Base-by-base conservation (phyloP, 2,113 vertebrate genomes). In the Clarias gariepinus region DNA sequence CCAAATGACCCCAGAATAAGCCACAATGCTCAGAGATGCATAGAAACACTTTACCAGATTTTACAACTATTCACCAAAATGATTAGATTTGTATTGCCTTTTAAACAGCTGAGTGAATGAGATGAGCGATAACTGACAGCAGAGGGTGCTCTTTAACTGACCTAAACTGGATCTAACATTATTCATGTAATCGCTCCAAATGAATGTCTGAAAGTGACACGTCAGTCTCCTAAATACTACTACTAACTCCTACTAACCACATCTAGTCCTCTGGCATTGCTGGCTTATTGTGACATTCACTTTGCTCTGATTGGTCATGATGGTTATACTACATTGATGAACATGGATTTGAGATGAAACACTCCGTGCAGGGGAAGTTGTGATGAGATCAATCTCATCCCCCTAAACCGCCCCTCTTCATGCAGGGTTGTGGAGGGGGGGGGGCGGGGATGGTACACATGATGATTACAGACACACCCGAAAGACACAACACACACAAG, bases 221-320 rank as follows among this genome's bases (percentile, higher is more conserved):
- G n/a, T 55, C 47, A 55, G 36, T 61, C 30, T 60, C 11, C 19
- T n/a, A 36, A 80, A 60, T 12, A 30, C 25, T 80, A 61, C 2
- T 0, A 25, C n/a, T n/a, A n/a, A n/a, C n/a, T 12, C 57, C 25
- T 80, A 61, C 2, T 0, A 25, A 25, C 41, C 2, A 80, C 5
- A 4, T 80, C 28, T 30, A 30, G 16, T 36, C 33, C 78, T 82
- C 81, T 73, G 86, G 81, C 83, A 21, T 84, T 68, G 83, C 77
- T 82, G 84, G 69, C 13, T 87, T 18, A 91, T 90, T 94, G 93
- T 94, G 94, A 93, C 93, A 92, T 94, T 93, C 92, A 89, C 86
- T 92, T 93, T 94, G 92, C 93, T 86, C 30, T 83, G 81, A 79
- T 84, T 90, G 61, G 47, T 82, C 69, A 73, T 71, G 66, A 19